Conservation (phyloP, 2,797 vertebrate species). For the Astyanax mexicanus region DNA sequence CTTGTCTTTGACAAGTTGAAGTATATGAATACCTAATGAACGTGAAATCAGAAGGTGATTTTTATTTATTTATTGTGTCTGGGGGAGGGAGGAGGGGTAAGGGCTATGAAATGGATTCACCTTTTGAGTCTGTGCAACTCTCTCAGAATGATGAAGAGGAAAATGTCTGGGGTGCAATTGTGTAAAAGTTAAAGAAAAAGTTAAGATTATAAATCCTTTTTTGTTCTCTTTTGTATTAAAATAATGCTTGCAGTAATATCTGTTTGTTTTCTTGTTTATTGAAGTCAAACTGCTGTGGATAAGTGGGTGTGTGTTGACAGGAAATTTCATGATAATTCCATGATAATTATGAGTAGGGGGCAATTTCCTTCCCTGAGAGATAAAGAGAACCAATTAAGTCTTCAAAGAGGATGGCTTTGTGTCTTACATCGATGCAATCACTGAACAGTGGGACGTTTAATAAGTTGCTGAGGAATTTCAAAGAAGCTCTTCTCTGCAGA, state of each 20-base stretch:
- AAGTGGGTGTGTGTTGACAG: constrained; percentile 53
- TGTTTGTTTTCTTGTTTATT: constrained; percentile 40
- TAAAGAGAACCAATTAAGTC: constrained; percentile 65
- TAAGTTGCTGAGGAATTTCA: constrained; percentile 22
- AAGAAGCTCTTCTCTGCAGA: constrained; percentile 23
- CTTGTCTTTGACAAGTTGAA: constrained; percentile 66
- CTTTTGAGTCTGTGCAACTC: constrained; percentile 72
- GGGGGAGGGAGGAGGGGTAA: constrained; percentile 50
- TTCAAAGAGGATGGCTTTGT: constrained; percentile 45
- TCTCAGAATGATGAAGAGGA: constrained; percentile 71
- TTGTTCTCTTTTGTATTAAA: constrained; percentile 87
- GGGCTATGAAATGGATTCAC: constrained; percentile 63
- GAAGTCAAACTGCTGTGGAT: constrained; percentile 9
- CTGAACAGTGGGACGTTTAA: constrained; percentile 22
- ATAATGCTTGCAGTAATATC: constrained; percentile 83
- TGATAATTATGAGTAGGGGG: constrained; percentile 56
- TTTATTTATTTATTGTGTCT: constrained; percentile 86
- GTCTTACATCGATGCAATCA: constrained; percentile 11
- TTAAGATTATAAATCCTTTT: constrained; percentile 81
- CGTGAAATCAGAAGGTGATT: constrained; percentile 75
- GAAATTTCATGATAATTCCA: constrained; percentile 70
- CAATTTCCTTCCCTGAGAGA: constrained; percentile 68
- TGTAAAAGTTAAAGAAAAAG: constrained; percentile 79
- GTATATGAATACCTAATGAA: constrained; percentile 73
- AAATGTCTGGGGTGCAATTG: constrained; percentile 62